Base-by-base conservation (phyloP, 2,888 invertebrate species). In the Drosophila subsilvestris region DNA sequence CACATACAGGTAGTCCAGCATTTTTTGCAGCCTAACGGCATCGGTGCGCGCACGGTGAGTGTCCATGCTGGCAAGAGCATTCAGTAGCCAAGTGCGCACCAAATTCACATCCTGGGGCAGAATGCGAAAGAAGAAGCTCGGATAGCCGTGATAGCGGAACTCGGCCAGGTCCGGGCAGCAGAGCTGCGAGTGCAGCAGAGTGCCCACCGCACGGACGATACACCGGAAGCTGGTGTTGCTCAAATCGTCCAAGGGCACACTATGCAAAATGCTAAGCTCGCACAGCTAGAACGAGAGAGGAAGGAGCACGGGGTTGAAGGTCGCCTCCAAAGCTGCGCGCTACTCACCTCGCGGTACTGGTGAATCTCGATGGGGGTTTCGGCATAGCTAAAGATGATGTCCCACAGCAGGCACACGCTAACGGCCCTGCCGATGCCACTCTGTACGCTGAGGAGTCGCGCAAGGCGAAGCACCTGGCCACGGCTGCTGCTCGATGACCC, bases 391-490 rank as follows among this genome's bases (percentile, higher is more conserved):
- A 27, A 62, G 9, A 42, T 22, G 14, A 56, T 25, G 42, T 55
- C 29, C 62, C 62, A 62, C n/a, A 62, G 25, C 12, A 72, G 22
- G 17, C 63, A 63, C 1, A 72, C 72, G 18, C 47, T 45, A 22
- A 72, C 55, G 14, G 58, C 72, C n/a, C 55, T 49, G 2, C 58
- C 72, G 9, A 58, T 12, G 44, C 58, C 54, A 45, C 44, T 50
- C 9, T 20, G 29, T 27, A 12, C 48, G 18, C 37, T 47, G n/a
- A 62, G 25, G 7, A 42, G 14, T 2, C n/a, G 25, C 14, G 48
- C 47, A 37, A 62, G 10, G n/a, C 27, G 37, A 12, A 62, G 1
- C 42, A 62, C 20, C 20, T 43, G 27, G 8, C 12, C 6, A 5
- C 12, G 25, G 37, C 55, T 57, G n/a, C 22, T 32, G 14, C 45